Evolutionary conservation across 2,113 vertebrate genomes (phyloP), one percentile per base, ranked within the genome.

Genomic region (Hemiscyllium ocellatum): DNA sequence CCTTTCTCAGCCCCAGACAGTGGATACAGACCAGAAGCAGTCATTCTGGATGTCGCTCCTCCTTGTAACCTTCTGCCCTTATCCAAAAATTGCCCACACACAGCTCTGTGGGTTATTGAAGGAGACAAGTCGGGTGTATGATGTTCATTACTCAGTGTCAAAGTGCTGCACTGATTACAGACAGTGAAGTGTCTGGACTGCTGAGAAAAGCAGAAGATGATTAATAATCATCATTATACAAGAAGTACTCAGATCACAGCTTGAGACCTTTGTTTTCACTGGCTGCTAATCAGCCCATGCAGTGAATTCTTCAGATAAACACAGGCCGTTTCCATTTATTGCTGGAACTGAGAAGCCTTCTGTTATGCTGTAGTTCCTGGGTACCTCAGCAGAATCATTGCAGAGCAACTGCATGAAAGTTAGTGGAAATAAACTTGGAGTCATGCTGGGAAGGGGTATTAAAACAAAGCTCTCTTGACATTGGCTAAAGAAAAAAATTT

Each of bases 181-280:
- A 17, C 87, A 17, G 87, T 52, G 52, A 61, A 65, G 87, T 10
- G 26, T 33, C 26, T 90, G 87, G 87, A 65, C 87, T 90, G 87
- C 87, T 90, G 87, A 65, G 87, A 56, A 65, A 61, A 90, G 26
- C 87, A 17, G 29, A 65, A 33, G 87, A 65, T 90, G 87, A 90
- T 90, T 90, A 56, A 90, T 90, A 61, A 65, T 90, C 52, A 90
- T 90, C 87, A 65, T 90, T 90, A 90, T 56, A n/a, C 4, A 29
- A 19, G 52, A 90, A 5, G 87, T 61, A 19, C 87, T 90, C 26
- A 17, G 12, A 65, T 90, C 87, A 29, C 52, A 90, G 87, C 87
- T 90, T 90, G 87, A 65, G 87, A 90, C 13, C 87, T 90, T 90
- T 90, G 87, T 61, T 90, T 90, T 90, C 26, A 33, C 87, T 65